Evolutionary conservation across 2,888 invertebrate species (phyloP).

Genomic region (Drosophila nr. perissopoda): DNA sequence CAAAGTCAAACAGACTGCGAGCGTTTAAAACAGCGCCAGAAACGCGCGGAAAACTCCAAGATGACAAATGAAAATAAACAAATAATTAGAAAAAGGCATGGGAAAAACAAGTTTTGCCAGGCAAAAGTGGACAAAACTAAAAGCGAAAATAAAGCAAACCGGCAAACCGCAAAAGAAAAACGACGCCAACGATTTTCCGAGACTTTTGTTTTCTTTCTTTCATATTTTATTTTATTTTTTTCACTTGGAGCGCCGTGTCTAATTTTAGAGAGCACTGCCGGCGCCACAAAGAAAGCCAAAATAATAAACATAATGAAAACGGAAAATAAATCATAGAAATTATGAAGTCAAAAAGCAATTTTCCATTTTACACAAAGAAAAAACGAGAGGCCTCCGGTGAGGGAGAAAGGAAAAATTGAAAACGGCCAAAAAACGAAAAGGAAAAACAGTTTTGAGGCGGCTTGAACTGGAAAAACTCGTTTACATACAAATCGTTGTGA

Average conservation of each 20-base stretch:
- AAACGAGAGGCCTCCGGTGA: slow-evolving; percentile 36
- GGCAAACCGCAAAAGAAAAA: slow-evolving; percentile 51
- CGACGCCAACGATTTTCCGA: slow-evolving; percentile 41
- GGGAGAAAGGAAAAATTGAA: slow-evolving; percentile 74
- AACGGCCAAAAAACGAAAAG: slow-evolving; percentile 63
- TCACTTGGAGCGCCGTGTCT: slow-evolving; percentile 6
- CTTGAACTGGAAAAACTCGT: slow-evolving; percentile 80
- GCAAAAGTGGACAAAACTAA: slow-evolving; percentile 46
- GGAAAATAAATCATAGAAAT: slow-evolving; percentile 76
- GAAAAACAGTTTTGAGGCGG: slow-evolving; percentile 49
- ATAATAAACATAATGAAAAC: slow-evolving; percentile 61
- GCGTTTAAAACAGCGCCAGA: slow-evolving; percentile 44
- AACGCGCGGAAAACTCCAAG: slow-evolving; percentile 25
- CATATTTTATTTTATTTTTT: neutral
- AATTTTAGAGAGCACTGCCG: slow-evolving; percentile 39
- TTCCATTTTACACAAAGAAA: slow-evolving; percentile 64
- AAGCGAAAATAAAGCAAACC: slow-evolving; percentile 42
- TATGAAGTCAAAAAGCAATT: slow-evolving; percentile 62
- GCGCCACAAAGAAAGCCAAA: slow-evolving; percentile 61
- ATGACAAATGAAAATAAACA: neutral
- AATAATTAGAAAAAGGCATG: slow-evolving; percentile 14
- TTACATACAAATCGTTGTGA: slow-evolving; percentile 84
- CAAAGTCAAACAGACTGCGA: slow-evolving; percentile 4
- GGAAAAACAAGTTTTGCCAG: slow-evolving; percentile 48
- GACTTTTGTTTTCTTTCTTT: slow-evolving; percentile 22